Conservation (phyloP, 2,797 vertebrate species). For the Eidolon dupreanum region DNA sequence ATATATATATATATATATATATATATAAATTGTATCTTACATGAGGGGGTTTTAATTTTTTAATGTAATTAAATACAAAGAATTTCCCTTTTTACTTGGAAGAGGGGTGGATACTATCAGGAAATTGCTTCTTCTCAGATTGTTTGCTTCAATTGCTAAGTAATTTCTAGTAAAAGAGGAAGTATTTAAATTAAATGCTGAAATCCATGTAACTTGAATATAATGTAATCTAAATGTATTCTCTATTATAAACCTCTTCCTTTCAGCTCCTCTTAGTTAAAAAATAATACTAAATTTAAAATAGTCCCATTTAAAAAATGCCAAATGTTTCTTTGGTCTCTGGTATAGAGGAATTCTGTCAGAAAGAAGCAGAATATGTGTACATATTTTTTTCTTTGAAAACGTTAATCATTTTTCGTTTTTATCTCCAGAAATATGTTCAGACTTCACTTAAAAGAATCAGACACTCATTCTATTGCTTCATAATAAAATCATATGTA, state of each 20-base stretch:
- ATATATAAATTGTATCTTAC: constrained; percentile 10
- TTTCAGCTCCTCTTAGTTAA: constrained; percentile 10
- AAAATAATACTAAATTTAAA: constrained; percentile 30
- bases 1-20: background rate
- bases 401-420: background rate
- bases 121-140: constrained; percentile 58
- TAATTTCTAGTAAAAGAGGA: constrained; percentile 50
- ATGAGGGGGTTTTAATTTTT: constrained; percentile 56
- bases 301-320: constrained; percentile 22
- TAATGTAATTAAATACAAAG: constrained; percentile 65
- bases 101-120: constrained; percentile 44
- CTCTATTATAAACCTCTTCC: constrained; percentile 9
- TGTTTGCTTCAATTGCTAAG: constrained; percentile 28
- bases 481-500: constrained; percentile 1
- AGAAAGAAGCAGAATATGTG: background rate
- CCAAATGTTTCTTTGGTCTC: background rate
- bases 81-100: constrained; percentile 55
- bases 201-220: background rate
- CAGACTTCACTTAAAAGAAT: background rate
- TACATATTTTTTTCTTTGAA: background rate
- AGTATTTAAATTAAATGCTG: constrained; percentile 50
- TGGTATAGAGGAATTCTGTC: background rate
- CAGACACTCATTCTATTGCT: background rate
- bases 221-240: constrained; percentile 7
- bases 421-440: constrained; percentile 5